Base-by-base conservation (phyloP, 1,140 invertebrate genomes). In the Polypedilum vanderplanki region DNA sequence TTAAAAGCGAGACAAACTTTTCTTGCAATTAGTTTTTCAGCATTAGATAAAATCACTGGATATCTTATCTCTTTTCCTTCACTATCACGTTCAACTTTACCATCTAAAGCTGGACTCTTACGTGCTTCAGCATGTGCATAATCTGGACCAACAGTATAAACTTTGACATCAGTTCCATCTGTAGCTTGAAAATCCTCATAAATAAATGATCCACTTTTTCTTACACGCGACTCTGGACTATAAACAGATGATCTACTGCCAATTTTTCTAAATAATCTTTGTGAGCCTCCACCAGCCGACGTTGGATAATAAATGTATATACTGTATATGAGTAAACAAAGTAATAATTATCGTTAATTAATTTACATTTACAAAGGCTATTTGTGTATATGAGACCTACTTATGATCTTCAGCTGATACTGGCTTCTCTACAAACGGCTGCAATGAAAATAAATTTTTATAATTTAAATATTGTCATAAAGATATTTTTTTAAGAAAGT, bases 121-220 rank as follows among this genome's bases (percentile, higher is more conserved):
- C 98, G 85, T 0, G 98, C 98, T 84, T 99, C 98, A 0, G 98
- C 98, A 84, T 99, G 98, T 17, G 97, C 98, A 83, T 99, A 99
- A 84, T 99, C 98, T 1, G 97, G 96, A 0, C 98, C 98, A 15
- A 87, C 87, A 5, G 86, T 87, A 77, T 87, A 87, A 17, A 87
- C 86, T 79, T 87, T 95, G 12, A 87, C 87, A 77, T 87, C 86
- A 18, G 86, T 87, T 75, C 98, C 98, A 88, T 99, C 98, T 22
- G 98, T 99, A 1, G 98, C 97, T 97, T 99, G 99, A 83, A 99
- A 99, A 85, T 99, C 98, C 89, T 99, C 98, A 83, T 99, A 99
- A 81, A 99, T 99, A 84, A 96, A 99, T 9, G 96, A 98, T 17
- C 98, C 98, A 18, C 94, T 95, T 84, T 96, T 98, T 40, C 98